Conservation (phyloP, 2,113 vertebrate species). For the Fukomys damarensis region DNA sequence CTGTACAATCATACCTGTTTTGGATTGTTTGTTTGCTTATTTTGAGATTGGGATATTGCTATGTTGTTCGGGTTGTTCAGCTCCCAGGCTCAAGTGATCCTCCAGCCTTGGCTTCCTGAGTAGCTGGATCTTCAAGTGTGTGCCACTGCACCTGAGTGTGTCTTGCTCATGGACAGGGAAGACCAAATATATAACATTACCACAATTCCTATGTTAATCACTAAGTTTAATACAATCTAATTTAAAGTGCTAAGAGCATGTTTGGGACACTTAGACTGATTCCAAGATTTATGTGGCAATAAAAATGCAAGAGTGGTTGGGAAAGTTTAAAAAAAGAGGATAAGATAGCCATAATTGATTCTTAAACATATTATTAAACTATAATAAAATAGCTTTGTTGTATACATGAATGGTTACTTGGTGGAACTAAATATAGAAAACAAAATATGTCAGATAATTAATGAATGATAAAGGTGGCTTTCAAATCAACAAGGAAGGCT, state of each 20-base stretch:
- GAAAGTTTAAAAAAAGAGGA: neutral
- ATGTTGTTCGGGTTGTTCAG: neutral
- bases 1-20: neutral
- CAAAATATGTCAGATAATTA: neutral
- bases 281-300: conserved; percentile 21
- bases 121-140: neutral
- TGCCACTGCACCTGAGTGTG: neutral
- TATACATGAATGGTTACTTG: neutral
- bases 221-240: conserved; percentile 19
- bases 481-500: neutral
- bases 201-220: neutral
- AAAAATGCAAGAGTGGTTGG: neutral
- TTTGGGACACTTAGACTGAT: neutral
- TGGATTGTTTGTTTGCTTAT: neutral
- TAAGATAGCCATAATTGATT: neutral
- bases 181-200: neutral
- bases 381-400: neutral
- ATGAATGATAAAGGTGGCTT: conserved; percentile 5
- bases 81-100: neutral
- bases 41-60: neutral
- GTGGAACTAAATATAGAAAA: neutral
- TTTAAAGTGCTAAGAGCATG: neutral
- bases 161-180: neutral
- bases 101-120: neutral
- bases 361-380: neutral